Percentiles rank a stretch among this genome's conserved stretches.
Evolutionary conservation across 1,140 invertebrate genomes (phyloP).

Genomic region (Neotoxoptera formosana): DNA sequence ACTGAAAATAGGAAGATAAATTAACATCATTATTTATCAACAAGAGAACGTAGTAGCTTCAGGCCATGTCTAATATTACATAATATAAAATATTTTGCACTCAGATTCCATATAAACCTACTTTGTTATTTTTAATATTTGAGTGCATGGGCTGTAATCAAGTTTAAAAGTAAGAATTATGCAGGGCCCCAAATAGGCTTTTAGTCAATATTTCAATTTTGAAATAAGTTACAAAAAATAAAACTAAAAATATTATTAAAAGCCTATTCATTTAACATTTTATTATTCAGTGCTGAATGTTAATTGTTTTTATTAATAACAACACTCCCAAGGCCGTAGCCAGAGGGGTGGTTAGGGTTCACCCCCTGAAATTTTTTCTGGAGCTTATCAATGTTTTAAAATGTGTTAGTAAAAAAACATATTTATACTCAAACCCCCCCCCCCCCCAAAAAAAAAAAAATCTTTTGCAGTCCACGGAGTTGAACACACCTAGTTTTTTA

Average conservation of each 20-base stretch:
- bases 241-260: neutral
- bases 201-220: too few relatives aligned
- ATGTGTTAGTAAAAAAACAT: too few relatives aligned
- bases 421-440: too few relatives aligned
- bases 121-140: neutral
- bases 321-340: too few relatives aligned
- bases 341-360: too few relatives aligned
- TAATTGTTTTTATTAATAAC: neutral
- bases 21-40: neutral
- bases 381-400: too few relatives aligned
- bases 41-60: neutral
- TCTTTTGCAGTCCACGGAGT: too few relatives aligned
- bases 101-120: neutral
- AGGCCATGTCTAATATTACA: too few relatives aligned
- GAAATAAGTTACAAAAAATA: neutral
- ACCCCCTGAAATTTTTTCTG: too few relatives aligned
- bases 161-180: neutral
- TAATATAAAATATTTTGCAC: too few relatives aligned
- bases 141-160: neutral
- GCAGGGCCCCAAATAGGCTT: neutral
- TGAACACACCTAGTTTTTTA: neutral
- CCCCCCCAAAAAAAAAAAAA: too few relatives aligned
- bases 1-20: neutral
- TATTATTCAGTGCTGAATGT: neutral
- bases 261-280: neutral